Conservation (phyloP, 1,140 invertebrate species). For the Trichogramma pretiosum region DNA sequence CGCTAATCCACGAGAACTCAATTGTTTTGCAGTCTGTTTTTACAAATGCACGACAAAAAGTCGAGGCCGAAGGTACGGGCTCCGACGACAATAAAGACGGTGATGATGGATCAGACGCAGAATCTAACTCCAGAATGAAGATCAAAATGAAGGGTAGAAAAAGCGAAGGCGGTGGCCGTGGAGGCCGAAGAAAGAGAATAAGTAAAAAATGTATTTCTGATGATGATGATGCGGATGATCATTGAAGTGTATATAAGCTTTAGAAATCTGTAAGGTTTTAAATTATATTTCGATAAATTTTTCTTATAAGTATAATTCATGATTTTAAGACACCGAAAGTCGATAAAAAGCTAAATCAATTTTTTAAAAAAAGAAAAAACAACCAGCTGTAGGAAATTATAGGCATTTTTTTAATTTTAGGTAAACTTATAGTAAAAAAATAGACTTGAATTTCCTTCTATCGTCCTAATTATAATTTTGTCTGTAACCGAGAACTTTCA, state of each 20-base stretch:
- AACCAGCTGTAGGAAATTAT: constrained; percentile 20
- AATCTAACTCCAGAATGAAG: constrained; percentile 57
- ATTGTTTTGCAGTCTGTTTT: constrained; percentile 86
- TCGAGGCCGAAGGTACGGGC: constrained; percentile 57
- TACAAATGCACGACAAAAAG: constrained; percentile 61
- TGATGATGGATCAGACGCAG: constrained; percentile 49
- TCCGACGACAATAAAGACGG: constrained; percentile 47
- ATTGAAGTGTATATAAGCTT: constrained; percentile 30
- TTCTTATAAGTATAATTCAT: constrained; percentile 21
- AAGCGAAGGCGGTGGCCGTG: constrained; percentile 33
- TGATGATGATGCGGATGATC: constrained; percentile 55
- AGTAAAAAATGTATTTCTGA: constrained; percentile 67
- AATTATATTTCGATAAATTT: constrained; percentile 22
- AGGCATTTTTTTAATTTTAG: constrained; percentile 21
- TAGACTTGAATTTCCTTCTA: constrained; percentile 20
- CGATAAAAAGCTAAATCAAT: constrained; percentile 22
- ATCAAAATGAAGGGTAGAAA: constrained; percentile 51
- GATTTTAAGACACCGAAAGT: constrained; percentile 21
- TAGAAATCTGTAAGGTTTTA: constrained; percentile 22
- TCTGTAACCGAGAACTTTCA: constrained; percentile 21
- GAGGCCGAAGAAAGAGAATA: constrained; percentile 52
- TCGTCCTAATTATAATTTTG: constrained; percentile 18
- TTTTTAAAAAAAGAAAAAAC: no score
- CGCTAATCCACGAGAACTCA: constrained; percentile 91
- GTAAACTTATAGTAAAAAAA: constrained; percentile 20